phyloP scores from a whole-genome alignment of 2,797 vertebrate genomes.

The Hippocampus kuda region DNA sequence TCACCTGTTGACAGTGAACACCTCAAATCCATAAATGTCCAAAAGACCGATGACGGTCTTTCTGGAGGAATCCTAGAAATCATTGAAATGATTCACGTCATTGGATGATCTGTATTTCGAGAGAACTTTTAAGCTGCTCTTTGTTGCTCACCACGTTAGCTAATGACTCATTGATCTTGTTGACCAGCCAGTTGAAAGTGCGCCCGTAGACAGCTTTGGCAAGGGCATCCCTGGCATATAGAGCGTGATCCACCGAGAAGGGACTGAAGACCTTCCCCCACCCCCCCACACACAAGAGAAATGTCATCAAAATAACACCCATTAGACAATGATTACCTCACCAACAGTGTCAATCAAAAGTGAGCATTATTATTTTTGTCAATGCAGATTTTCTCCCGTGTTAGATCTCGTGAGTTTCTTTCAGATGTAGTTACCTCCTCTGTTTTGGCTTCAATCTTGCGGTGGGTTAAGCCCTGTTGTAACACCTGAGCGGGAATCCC shows the following conservation, averaged over 20 bases:
- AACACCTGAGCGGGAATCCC: constrained; percentile 76
- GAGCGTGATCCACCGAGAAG: constrained; percentile 75
- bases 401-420: neutral
- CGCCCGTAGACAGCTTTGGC: constrained; percentile 89
- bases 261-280: constrained; percentile 78
- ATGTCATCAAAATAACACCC: too few species aligned
- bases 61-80: constrained; percentile 73
- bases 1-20: constrained; percentile 88
- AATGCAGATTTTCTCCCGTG: neutral
- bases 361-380: neutral
- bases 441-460: constrained; percentile 86
- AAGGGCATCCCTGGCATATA: constrained; percentile 80
- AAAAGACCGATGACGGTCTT: constrained; percentile 89
- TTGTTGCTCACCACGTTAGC: constrained; percentile 72
- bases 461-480: constrained; percentile 82
- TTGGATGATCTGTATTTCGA: too few species aligned
- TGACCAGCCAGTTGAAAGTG: constrained; percentile 90
- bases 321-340: too few species aligned
- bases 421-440: constrained; percentile 73
- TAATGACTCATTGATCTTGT: constrained; percentile 83
- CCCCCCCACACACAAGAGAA: neutral
- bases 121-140: too few species aligned
- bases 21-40: constrained; percentile 96
- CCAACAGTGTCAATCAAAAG: too few species aligned
- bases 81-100: neutral